Evolutionary conservation across 2,888 invertebrate genomes (phyloP).

Genomic region (Leptopilina syphax): DNA sequence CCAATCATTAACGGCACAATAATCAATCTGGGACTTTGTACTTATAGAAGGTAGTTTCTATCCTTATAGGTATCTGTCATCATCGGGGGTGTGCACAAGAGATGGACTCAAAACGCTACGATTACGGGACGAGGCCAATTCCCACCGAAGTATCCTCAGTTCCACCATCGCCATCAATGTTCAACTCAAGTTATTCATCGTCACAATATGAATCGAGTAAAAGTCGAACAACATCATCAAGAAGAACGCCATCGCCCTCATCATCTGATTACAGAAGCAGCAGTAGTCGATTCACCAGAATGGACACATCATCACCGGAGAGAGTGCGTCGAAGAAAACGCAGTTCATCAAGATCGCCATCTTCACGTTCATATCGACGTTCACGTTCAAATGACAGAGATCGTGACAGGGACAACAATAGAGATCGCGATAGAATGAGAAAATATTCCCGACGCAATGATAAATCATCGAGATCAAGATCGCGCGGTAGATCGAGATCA

Average conservation of each 20-base stretch:
- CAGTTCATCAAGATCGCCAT: slow-evolving; percentile 67
- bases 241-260: slow-evolving; percentile 62
- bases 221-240: slow-evolving; percentile 63
- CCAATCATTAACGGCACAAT: slow-evolving; percentile 67
- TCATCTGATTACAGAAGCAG: slow-evolving; percentile 61
- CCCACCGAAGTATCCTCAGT: slow-evolving; percentile 69
- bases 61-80: slow-evolving; percentile 83
- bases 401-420: slow-evolving; percentile 55
- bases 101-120: slow-evolving; percentile 59
- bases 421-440: slow-evolving; percentile 49
- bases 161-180: slow-evolving; percentile 71
- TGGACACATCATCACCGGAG: slow-evolving; percentile 57
- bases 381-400: slow-evolving; percentile 61
- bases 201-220: slow-evolving; percentile 64
- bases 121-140: slow-evolving; percentile 42
- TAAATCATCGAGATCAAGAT: slow-evolving; percentile 41
- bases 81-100: slow-evolving; percentile 69
- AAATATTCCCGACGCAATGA: slow-evolving; percentile 15
- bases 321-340: slow-evolving; percentile 67
- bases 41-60: slow-evolving; percentile 84
- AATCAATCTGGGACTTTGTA: slow-evolving; percentile 64
- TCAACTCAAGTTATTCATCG: slow-evolving; percentile 64
- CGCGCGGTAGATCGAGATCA: slow-evolving; percentile 50
- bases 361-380: slow-evolving; percentile 62
- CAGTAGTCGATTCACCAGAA: slow-evolving; percentile 53